Base-by-base conservation (phyloP, 2,888 invertebrate species). In the Actias luna region DNA sequence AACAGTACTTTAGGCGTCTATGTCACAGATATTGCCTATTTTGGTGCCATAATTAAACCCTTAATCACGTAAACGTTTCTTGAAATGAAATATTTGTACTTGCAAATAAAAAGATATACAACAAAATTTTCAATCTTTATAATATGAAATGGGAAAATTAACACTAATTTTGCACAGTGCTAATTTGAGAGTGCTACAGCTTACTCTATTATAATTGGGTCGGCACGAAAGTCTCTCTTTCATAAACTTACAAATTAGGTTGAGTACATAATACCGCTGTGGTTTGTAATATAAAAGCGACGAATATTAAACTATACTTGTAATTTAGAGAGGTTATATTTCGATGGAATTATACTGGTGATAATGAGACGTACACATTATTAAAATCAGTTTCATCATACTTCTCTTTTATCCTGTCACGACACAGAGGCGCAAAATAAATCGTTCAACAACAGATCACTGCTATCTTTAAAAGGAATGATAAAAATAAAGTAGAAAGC, bases 201-300 rank as follows among this genome's bases (percentile, higher is more conserved):
- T 50, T 25, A 50, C 25, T 50, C 46, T 22, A 50, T 50, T 25
- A 25, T 50, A 50, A 50, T 50, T 50, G 46, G 25, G 46, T 50
- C 10, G 46, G 46, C 22, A 50, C 16, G 25, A 18, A 42, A 50
- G 46, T 50, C 22, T 50, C 12, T 50, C 46, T 4, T 50, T 50
- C 25, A 50, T 50, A 22, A 22, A 25, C 46, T 50, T 10, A 25
- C 22, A 25, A 50, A 50, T 50, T 50, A 25, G 46, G 46, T 50
- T 50, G 12, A 22, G 46, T 4, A 50, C n/a, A n/a, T n/a, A n/a
- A n/a, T n/a, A n/a, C 25, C 25, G 46, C 46, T 50, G 25, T 50
- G 25, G 46, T 50, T 50, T 50, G n/a, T n/a, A n/a, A n/a, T n/a
- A 25, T 50, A 50, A 50, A 12, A 25, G 46, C 46, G 10, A 10